Percentiles rank a stretch among this genome's conserved stretches.
phyloP scores from a whole-genome alignment of 2,888 invertebrate genomes.

The Dicycla oo region DNA sequence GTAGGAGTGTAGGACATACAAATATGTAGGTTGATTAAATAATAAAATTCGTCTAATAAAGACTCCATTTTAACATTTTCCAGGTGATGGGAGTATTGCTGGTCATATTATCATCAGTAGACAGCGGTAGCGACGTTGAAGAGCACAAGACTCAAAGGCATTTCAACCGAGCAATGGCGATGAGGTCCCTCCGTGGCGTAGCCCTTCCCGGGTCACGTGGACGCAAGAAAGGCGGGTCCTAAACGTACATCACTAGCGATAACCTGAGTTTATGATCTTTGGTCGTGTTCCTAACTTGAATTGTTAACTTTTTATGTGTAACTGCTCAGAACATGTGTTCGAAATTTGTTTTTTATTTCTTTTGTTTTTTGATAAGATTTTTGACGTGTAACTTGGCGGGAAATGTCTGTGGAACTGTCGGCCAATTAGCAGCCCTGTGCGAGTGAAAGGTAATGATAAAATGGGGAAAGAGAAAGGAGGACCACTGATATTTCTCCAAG shows the following conservation, averaged over 20 bases:
- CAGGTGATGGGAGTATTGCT: slow-evolving; percentile 95
- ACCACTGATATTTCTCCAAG: slow-evolving; percentile 29
- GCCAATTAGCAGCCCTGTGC: slow-evolving; percentile 2
- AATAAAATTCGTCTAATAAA: neutral
- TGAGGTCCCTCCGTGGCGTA: slow-evolving; percentile 94
- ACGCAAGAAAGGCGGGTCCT: slow-evolving; percentile 85
- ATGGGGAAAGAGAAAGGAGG: neutral
- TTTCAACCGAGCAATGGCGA: slow-evolving; percentile 97
- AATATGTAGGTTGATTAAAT: neutral
- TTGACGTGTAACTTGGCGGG: slow-evolving; percentile 20
- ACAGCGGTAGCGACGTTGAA: slow-evolving; percentile 86
- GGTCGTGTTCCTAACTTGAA: slow-evolving; percentile 65
- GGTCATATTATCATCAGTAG: slow-evolving; percentile 95
- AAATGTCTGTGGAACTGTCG: slow-evolving; percentile 11
- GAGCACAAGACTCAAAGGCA: slow-evolving; percentile 94
- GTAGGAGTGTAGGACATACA: too few species aligned
- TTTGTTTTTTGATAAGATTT: slow-evolving; percentile 41
- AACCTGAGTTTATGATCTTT: slow-evolving; percentile 70
- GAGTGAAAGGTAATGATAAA: slow-evolving; percentile 8
- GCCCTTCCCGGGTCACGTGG: slow-evolving; percentile 81
- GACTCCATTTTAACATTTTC: slow-evolving; percentile 37
- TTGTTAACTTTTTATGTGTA: slow-evolving; percentile 51
- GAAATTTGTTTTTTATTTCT: slow-evolving; percentile 38
- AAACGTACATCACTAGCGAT: slow-evolving; percentile 66
- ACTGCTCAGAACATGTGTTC: slow-evolving; percentile 49